phyloP scores from a whole-genome alignment of 2,888 invertebrate genomes.

The Homarus gammarus region DNA sequence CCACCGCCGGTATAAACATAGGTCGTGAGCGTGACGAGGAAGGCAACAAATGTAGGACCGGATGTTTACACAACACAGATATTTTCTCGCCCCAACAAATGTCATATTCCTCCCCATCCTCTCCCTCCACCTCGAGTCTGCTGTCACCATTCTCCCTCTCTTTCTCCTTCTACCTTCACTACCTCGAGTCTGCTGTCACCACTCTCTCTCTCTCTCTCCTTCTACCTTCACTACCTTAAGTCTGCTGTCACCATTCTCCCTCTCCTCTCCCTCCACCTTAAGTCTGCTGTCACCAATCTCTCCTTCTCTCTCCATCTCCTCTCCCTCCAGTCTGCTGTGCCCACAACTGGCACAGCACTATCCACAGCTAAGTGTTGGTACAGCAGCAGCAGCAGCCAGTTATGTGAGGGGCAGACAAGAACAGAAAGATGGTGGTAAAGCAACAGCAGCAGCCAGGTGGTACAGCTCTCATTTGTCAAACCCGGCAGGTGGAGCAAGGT shows the following conservation, averaged over 20 bases:
- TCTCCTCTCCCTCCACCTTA: too few species aligned
- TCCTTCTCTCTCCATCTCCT: background rate
- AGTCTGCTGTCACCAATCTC: too few species aligned
- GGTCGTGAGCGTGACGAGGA: constrained; percentile 36
- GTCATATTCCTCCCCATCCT: background rate
- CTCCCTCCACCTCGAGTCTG: background rate
- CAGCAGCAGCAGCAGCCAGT: background rate
- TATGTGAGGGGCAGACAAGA: too few species aligned
- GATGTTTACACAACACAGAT: constrained; percentile 44
- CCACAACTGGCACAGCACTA: background rate
- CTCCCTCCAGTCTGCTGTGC: background rate
- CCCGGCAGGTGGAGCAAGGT: constrained; percentile 9
- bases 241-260: background rate
- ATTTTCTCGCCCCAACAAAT: constrained; percentile 33
- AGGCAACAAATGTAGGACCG: constrained; percentile 36
- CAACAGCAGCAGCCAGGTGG: background rate
- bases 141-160: background rate
- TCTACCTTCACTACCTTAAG: background rate
- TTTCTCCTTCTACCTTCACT: background rate
- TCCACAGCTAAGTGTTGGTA: background rate
- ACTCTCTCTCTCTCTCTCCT: background rate
- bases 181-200: background rate
- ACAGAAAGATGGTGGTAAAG: background rate
- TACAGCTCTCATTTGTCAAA: constrained; percentile 8
- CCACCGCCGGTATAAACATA: constrained; percentile 12